Evolutionary conservation across 2,888 invertebrate genomes (phyloP), one percentile per base, ranked within the genome.

Genomic region (Anaspis maculata): DNA sequence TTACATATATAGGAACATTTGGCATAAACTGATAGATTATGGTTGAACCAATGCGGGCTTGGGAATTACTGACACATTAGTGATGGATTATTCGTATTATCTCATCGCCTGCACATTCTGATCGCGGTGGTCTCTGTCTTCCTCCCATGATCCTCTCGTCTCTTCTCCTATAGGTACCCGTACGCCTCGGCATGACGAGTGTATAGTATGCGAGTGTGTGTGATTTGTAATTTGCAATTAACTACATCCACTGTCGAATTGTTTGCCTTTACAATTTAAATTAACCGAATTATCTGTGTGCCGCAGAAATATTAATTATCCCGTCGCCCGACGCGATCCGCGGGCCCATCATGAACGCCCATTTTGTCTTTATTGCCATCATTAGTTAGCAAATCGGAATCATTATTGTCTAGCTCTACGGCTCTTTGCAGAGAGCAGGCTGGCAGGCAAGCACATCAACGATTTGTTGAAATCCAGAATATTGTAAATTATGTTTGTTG

Each of bases 1-100:
- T 37, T 37, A 37, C 37, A 37, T 27, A 27, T 37, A 37, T n/a
- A n/a, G 30, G 35, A 35, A 32, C 28, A 32, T 32, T n/a, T 25
- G 28, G 32, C 32, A 32, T 37, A 37, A 37, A 37, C 37, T 37
- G 37, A 37, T 37, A 37, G 37, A 37, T 37, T 32, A 32, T 32
- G 13, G 37, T 22, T 25, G 39, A 52, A 46, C 49, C 44, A 45
- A 44, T 44, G 41, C 43, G 35, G 12, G 42, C 45, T 41, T 44
- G 40, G 45, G 41, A 49, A 50, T 51, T 52, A 51, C 48, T 46
- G 46, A 41, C 46, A 42, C 47, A 45, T 48, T 44, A 45, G 39
- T 42, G 42, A 48, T 44, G 38, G 42, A 44, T 44, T 42, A 37
- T 42, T 42, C 40, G 32, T 34, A 34, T 32, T 34, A 39, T 39